A percentile compares a stretch with the other conserved stretches of the same genome.
Conservation (phyloP, 2,113 vertebrate species). For the Phalacrocorax aristotelis region DNA sequence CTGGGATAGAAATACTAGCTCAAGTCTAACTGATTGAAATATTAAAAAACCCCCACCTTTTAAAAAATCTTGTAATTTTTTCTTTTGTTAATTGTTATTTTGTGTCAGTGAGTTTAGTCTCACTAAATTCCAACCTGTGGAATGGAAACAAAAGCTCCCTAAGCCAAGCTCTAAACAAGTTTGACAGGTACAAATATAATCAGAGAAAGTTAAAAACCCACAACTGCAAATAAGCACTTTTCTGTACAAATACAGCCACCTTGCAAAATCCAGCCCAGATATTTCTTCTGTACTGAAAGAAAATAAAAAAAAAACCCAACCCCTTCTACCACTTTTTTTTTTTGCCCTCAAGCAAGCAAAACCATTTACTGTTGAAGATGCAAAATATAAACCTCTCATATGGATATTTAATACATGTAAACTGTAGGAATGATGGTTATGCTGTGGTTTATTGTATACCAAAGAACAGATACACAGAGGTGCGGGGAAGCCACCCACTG, state of each 20-base stretch:
- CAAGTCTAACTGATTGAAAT: background rate
- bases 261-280: background rate
- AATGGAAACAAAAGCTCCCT: background rate
- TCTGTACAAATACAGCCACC: background rate
- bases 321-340: background rate
- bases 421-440: background rate
- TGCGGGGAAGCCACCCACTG: background rate
- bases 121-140: background rate
- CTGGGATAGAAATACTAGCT: background rate
- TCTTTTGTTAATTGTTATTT: background rate
- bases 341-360: background rate
- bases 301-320: background rate
- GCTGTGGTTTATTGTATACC: background rate
- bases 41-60: background rate
- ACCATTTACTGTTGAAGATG: background rate
- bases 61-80: background rate
- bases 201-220: background rate
- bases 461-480: background rate
- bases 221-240: background rate
- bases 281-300: background rate
- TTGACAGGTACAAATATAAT: background rate
- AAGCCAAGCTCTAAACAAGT: background rate
- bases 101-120: background rate
- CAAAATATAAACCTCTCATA: background rate
- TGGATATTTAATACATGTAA: background rate